A percentile compares a stretch with the other conserved stretches of the same genome.
Conservation (phyloP, 2,888 invertebrate species). For the Adineta ricciae region DNA sequence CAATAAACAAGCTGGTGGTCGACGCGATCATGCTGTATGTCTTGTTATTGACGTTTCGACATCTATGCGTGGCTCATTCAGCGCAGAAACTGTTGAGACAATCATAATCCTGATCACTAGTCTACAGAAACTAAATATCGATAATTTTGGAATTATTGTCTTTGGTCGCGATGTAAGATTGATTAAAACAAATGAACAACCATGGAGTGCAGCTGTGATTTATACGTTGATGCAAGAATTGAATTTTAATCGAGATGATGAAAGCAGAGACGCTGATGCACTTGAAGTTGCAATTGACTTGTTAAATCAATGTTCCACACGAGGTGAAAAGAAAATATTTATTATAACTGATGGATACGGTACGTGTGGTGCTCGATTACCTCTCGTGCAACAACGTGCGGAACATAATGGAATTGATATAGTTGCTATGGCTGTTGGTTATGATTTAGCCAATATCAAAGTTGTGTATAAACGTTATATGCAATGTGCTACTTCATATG, state of each 20-base stretch:
- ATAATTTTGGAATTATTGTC: background rate
- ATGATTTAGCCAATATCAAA: background rate
- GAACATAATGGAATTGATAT: background rate
- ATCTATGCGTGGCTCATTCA: background rate
- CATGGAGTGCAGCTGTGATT: background rate
- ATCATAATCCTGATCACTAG: background rate
- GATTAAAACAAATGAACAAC: background rate
- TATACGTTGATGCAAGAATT: background rate
- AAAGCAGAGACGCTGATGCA: background rate
- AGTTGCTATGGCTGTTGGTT: background rate
- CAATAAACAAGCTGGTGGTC: background rate
- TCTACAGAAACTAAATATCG: background rate
- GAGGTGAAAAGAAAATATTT: background rate
- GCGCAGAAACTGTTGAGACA: background rate
- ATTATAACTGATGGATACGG: background rate
- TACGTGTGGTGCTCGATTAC: background rate
- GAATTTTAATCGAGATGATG: background rate
- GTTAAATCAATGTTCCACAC: background rate
- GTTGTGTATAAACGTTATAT: background rate
- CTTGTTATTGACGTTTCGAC: background rate
- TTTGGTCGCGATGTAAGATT: background rate
- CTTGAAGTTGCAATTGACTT: background rate
- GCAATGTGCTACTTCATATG: background rate
- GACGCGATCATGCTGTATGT: background rate
- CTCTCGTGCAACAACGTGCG: background rate